Conservation (phyloP, 2,113 vertebrate species). For the Ictalurus punctatus region DNA sequence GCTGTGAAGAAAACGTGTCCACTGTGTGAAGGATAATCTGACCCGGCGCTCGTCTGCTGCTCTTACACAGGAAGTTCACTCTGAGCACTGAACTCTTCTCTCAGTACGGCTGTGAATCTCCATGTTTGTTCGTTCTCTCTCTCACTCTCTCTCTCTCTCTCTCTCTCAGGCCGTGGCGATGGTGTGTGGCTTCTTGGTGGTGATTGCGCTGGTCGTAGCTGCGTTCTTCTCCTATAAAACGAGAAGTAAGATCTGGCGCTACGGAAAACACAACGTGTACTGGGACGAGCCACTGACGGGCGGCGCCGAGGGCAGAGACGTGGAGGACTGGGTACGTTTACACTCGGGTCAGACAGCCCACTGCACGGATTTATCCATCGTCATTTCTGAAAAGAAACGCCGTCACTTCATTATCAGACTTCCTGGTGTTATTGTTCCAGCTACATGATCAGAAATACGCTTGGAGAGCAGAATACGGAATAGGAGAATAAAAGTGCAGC, state of each 20-base stretch:
- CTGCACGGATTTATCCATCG: not conserved
- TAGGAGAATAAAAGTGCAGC: not conserved
- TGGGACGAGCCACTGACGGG: slow-evolving; percentile 75
- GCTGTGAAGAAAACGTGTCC: no score
- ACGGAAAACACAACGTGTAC: slow-evolving; percentile 82
- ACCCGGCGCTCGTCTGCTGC: no score
- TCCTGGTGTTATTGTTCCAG: no score
- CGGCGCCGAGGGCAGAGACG: slow-evolving; percentile 79
- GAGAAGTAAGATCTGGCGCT: slow-evolving; percentile 83
- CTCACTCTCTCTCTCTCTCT: not conserved
- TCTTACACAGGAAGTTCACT: no score
- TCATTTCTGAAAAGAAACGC: not conserved
- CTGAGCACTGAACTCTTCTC: no score
- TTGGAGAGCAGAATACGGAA: not conserved
- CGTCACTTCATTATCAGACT: not conserved
- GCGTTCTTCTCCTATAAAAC: slow-evolving; percentile 82
- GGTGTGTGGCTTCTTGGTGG: slow-evolving; percentile 83
- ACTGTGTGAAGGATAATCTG: no score
- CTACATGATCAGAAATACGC: no score
- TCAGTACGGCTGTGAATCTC: no score
- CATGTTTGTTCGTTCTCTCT: not conserved
- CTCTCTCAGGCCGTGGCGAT: slow-evolving; percentile 80
- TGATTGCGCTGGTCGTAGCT: slow-evolving; percentile 76
- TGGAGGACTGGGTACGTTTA: slow-evolving; percentile 88
- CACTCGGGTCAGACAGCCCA: not conserved